Conservation (phyloP, 2,888 invertebrate genomes). For the Criorhina ranunculi region DNA sequence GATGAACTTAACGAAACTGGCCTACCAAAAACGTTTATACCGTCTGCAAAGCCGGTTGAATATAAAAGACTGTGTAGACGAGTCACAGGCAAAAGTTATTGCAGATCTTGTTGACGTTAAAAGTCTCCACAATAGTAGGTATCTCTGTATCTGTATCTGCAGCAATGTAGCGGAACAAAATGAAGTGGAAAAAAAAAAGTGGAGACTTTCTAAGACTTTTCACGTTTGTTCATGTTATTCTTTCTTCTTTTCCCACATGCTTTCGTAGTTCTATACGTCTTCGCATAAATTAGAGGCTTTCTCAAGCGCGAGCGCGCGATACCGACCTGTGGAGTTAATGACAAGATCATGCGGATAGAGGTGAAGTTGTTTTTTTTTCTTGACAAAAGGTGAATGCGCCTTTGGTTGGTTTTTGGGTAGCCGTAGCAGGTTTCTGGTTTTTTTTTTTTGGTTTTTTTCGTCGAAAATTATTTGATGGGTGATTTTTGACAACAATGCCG, state of each 20-base stretch:
- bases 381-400: slow-evolving; percentile 56
- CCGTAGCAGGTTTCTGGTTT: slow-evolving; percentile 46
- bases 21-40: slow-evolving; percentile 42
- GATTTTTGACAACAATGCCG: slow-evolving; percentile 27
- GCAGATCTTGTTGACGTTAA: slow-evolving; percentile 14
- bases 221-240: no score
- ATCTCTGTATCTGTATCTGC: neutral
- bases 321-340: slow-evolving; percentile 46
- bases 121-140: no score
- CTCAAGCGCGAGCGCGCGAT: slow-evolving; percentile 27
- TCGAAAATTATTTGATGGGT: slow-evolving; percentile 19
- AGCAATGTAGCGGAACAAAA: slow-evolving; percentile 31
- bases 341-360: slow-evolving; percentile 68
- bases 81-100: slow-evolving; percentile 24
- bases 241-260: slow-evolving; percentile 30
- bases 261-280: slow-evolving; percentile 46
- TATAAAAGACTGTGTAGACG: slow-evolving; percentile 7
- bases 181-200: neutral
- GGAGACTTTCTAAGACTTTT: slow-evolving; percentile 22
- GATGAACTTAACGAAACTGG: slow-evolving; percentile 70
- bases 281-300: slow-evolving; percentile 62
- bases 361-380: slow-evolving; percentile 42
- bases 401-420: slow-evolving; percentile 40
- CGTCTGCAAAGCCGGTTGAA: slow-evolving; percentile 44
- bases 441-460: slow-evolving; percentile 46